These are phyloP conservation scores for Cosmia pyralina DNA, from an alignment of 2,888 invertebrate genomes.

Conservation along the genomic window DNA sequence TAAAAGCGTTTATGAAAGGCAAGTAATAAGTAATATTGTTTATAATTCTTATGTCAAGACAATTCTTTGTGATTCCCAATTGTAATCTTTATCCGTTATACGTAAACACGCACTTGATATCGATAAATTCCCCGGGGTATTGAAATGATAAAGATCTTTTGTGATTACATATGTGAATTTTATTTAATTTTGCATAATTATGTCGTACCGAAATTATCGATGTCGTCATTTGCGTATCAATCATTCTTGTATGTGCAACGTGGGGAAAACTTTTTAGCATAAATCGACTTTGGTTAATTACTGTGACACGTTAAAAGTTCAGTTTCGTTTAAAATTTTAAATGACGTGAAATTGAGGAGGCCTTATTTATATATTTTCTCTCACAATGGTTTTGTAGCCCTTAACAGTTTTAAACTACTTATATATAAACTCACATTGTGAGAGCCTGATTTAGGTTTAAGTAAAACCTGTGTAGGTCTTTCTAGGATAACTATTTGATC, in stretches of 20 bases:
- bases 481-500: neutral
- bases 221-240: constrained; percentile 28
- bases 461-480: neutral
- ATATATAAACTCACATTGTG: too few relatives aligned
- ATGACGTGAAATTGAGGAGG: neutral
- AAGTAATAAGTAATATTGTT: neutral
- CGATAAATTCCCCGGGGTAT: constrained; percentile 22
- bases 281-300: neutral
- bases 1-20: neutral
- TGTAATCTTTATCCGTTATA: constrained; percentile 32
- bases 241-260: neutral
- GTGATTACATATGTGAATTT: neutral
- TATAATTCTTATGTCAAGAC: neutral
- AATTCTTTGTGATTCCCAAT: constrained; percentile 17
- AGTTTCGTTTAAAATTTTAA: neutral
- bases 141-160: constrained; percentile 37
- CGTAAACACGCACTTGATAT: constrained; percentile 16
- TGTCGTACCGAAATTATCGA: constrained; percentile 4
- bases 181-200: constrained; percentile 6
- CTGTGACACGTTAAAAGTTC: neutral
- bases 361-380: too few relatives aligned
- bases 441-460: too few relatives aligned
- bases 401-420: neutral
- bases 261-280: constrained; percentile 2
- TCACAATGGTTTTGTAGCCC: neutral